Evolutionary conservation across 2,888 invertebrate genomes (phyloP).

Genomic region (Athrips mouffetella): DNA sequence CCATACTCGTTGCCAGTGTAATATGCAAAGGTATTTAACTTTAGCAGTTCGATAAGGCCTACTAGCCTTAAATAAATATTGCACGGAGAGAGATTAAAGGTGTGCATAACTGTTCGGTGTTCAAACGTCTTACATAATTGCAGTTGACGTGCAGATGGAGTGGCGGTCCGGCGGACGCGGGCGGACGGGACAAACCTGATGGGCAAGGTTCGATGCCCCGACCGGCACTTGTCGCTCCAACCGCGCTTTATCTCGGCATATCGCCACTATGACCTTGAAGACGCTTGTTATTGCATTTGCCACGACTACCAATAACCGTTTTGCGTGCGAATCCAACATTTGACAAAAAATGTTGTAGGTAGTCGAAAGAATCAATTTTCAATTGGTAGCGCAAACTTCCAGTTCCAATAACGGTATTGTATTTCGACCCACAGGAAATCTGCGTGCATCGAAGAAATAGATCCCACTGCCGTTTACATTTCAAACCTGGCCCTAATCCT

Average conservation of each 20-base stretch:
- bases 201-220: slow-evolving; percentile 59
- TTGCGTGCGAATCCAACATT: background rate
- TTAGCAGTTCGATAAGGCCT: slow-evolving; percentile 2
- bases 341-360: background rate
- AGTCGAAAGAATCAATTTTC: background rate
- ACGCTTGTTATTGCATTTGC: slow-evolving; percentile 6
- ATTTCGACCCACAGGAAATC: background rate
- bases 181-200: slow-evolving; percentile 52
- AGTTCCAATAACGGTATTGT: background rate
- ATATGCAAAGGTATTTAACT: too few relatives aligned
- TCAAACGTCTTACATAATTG: slow-evolving; percentile 47
- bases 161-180: slow-evolving; percentile 22
- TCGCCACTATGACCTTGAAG: slow-evolving; percentile 38
- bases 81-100: background rate
- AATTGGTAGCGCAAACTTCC: background rate
- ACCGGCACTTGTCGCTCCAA: slow-evolving; percentile 47
- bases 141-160: slow-evolving; percentile 45
- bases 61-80: background rate
- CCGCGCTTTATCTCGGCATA: slow-evolving; percentile 34
- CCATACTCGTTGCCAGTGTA: too few relatives aligned
- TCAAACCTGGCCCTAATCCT: too few relatives aligned
- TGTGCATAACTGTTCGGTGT: slow-evolving; percentile 11
- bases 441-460: too few relatives aligned
- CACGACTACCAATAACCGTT: too few relatives aligned
- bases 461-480: too few relatives aligned